These are phyloP conservation scores for Choloepus didactylus DNA, from an alignment of 2,797 vertebrate species.

Conservation along the genomic window DNA sequence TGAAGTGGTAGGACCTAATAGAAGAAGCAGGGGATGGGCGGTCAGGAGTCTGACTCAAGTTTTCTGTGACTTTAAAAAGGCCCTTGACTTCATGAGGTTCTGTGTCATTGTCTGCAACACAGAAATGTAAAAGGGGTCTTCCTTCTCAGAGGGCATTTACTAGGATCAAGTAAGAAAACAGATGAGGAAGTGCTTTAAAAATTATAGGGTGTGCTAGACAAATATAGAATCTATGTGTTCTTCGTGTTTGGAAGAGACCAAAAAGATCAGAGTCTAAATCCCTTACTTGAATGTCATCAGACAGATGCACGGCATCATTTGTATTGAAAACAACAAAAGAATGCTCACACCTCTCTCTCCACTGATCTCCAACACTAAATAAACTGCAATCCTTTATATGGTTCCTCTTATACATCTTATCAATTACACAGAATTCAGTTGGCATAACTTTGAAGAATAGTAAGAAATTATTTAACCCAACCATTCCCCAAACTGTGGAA, in stretches of 20 bases:
- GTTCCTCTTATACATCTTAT: background rate
- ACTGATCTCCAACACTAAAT: background rate
- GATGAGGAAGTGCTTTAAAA: background rate
- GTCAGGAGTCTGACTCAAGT: background rate
- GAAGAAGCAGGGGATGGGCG: background rate
- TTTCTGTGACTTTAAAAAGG: background rate
- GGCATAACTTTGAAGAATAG: background rate
- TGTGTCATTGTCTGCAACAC: background rate
- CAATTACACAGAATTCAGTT: background rate
- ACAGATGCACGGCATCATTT: background rate
- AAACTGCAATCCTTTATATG: background rate
- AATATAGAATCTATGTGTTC: background rate
- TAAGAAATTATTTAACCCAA: background rate
- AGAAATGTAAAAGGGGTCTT: background rate
- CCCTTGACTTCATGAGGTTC: background rate
- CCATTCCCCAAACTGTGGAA: background rate
- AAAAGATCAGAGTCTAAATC: background rate
- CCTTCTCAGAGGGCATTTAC: background rate
- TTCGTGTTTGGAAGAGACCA: background rate
- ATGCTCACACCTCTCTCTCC: background rate
- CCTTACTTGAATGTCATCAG: background rate
- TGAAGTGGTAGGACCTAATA: background rate
- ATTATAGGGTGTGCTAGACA: background rate
- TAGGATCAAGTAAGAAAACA: background rate
- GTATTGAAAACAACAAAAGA: background rate